A percentile compares a stretch with the other conserved stretches of the same genome.
Evolutionary conservation across 2,113 vertebrate species (phyloP).

Genomic region (Hystrix brachyura): DNA sequence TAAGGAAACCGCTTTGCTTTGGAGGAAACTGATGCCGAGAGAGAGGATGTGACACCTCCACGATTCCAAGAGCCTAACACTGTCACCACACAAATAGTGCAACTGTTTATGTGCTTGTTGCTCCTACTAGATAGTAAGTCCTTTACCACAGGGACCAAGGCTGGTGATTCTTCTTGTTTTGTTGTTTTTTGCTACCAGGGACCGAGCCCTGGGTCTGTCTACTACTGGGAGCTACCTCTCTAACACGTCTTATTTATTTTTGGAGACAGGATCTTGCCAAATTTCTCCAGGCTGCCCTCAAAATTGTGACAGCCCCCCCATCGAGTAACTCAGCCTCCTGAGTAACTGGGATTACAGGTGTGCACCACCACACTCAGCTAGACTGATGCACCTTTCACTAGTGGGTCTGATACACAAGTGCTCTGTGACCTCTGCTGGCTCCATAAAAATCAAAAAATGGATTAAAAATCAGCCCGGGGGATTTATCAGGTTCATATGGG

Average conservation of each 20-base stretch:
- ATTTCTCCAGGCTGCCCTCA: not conserved
- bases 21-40: not conserved
- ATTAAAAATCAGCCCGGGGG: not conserved
- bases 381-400: not conserved
- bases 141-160: not conserved
- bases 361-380: not conserved
- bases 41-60: not conserved
- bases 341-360: not conserved
- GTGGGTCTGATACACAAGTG: not conserved
- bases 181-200: not conserved
- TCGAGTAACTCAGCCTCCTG: not conserved
- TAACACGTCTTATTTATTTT: not conserved
- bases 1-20: not conserved
- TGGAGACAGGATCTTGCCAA: not conserved
- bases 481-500: not conserved
- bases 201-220: not conserved
- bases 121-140: not conserved
- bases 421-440: not conserved
- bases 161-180: not conserved
- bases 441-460: not conserved
- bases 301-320: not conserved
- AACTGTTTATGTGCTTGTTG: not conserved
- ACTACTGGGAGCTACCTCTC: not conserved
- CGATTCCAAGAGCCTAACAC: not conserved
- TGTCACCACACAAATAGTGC: not conserved